A percentile compares a stretch with the other conserved stretches of the same genome.
phyloP scores from a whole-genome alignment of 2,888 invertebrate genomes.

The Chrysopilus asiliformis region DNA sequence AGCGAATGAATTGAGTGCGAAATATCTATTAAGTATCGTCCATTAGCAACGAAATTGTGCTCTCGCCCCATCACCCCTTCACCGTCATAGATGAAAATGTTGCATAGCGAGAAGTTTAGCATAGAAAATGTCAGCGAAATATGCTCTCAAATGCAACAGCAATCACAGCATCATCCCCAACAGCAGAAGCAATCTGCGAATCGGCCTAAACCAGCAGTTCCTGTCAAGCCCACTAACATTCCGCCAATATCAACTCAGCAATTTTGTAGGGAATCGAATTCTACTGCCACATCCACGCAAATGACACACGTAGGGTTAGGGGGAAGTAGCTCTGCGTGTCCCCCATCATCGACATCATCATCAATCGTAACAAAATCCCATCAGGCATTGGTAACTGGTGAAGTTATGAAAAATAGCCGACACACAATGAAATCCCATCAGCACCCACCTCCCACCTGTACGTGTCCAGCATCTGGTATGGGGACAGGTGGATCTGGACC shows the following conservation, averaged over 20 bases:
- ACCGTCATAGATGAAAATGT: conserved; percentile 2
- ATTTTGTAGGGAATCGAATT: background rate
- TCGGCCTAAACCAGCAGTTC: conserved; percentile 32
- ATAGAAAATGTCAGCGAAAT: conserved; percentile 6
- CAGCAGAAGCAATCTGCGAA: background rate
- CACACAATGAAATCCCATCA: background rate
- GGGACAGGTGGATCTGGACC: too few relatives aligned
- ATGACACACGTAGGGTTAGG: too few relatives aligned
- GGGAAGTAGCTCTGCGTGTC: background rate
- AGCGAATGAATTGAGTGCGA: too few relatives aligned
- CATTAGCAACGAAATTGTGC: too few relatives aligned
- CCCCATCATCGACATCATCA: conserved; percentile 2
- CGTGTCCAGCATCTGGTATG: too few relatives aligned
- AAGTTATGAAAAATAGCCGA: background rate
- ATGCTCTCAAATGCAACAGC: conserved; percentile 5
- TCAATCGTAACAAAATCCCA: background rate
- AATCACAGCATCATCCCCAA: conserved; percentile 1
- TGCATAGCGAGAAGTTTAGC: conserved; percentile 4
- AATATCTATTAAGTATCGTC: too few relatives aligned
- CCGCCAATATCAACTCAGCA: conserved; percentile 26
- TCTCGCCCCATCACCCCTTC: too few relatives aligned
- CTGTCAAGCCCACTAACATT: conserved; percentile 35
- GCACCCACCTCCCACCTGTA: background rate
- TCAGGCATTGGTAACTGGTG: background rate
- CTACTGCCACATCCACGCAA: conserved; percentile 4